Evolutionary conservation across 2,888 invertebrate genomes (phyloP).

Genomic region (Polydrusus tereticollis): DNA sequence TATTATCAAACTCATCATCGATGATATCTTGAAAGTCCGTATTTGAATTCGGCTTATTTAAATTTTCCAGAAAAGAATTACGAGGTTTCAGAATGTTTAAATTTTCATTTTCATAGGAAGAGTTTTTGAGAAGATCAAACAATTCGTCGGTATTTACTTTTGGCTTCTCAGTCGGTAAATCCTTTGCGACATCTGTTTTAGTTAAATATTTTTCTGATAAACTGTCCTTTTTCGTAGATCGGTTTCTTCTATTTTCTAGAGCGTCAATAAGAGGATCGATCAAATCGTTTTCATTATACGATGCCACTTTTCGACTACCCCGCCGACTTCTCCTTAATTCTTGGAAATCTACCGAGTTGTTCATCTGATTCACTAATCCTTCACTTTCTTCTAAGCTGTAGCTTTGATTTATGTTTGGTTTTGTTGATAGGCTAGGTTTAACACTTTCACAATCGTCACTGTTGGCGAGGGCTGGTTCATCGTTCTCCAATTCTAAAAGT

Average conservation of each 20-base stretch:
- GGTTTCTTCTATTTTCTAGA: slow-evolving; percentile 50
- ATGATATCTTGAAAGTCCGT: slow-evolving; percentile 49
- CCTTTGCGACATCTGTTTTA: slow-evolving; percentile 2
- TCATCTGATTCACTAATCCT: slow-evolving; percentile 1
- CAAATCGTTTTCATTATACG: slow-evolving; percentile 60
- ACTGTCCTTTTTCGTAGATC: slow-evolving; percentile 32
- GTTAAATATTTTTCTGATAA: slow-evolving; percentile 20
- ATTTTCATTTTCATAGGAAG: slow-evolving; percentile 52
- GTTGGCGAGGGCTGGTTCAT: neutral
- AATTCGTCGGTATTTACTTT: slow-evolving; percentile 58
- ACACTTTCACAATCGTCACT: neutral
- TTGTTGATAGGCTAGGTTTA: neutral
- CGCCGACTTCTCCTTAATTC: slow-evolving; percentile 57
- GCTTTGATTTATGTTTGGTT: neutral
- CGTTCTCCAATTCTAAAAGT: too few species aligned
- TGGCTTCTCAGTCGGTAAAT: slow-evolving; percentile 21
- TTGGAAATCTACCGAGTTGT: slow-evolving; percentile 22
- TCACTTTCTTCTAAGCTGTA: neutral
- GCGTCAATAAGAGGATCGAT: slow-evolving; percentile 58
- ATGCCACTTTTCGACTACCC: slow-evolving; percentile 57
- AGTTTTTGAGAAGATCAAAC: slow-evolving; percentile 59
- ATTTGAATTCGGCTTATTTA: slow-evolving; percentile 51
- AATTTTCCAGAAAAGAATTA: slow-evolving; percentile 48
- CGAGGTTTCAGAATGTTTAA: slow-evolving; percentile 51
- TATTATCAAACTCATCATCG: slow-evolving; percentile 54